Evolutionary conservation across 2,888 invertebrate species (phyloP).

Genomic region (Ischnura elegans): DNA sequence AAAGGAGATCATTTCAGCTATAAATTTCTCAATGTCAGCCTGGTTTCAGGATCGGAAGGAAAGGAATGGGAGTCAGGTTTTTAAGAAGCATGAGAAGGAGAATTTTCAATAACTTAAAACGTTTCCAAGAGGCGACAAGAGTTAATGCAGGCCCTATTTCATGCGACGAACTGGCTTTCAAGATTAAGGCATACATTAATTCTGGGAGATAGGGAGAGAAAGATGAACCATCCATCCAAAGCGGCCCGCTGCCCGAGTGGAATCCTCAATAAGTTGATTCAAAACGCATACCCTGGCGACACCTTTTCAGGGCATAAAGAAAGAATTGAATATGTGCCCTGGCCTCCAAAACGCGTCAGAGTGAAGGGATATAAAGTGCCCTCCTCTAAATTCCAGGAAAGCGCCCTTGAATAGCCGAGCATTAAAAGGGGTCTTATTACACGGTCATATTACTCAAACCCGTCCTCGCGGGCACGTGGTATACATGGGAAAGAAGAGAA

Average conservation of each 20-base stretch:
- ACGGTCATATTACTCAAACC: constrained; percentile 12
- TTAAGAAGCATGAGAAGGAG: neutral
- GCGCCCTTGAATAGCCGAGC: constrained; percentile 15
- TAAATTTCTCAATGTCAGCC: neutral
- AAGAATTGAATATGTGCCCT: constrained; percentile 32
- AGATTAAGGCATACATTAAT: neutral
- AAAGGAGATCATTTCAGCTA: neutral
- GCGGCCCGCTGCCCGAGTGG: neutral
- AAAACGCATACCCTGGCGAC: constrained; percentile 21
- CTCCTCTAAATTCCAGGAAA: constrained; percentile 15
- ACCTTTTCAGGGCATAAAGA: constrained; percentile 26
- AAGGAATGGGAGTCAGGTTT: neutral
- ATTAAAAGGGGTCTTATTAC: constrained; percentile 18
- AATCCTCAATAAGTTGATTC: constrained; percentile 23
- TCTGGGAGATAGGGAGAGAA: neutral
- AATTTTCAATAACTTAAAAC: neutral
- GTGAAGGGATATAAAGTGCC: neutral
- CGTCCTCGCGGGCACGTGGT: neutral
- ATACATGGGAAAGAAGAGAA: neutral
- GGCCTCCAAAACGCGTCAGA: neutral
- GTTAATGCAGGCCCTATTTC: neutral
- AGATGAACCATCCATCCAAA: neutral
- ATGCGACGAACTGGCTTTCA: neutral
- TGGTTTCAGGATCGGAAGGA: neutral
- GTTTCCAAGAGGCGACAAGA: neutral